Conservation (phyloP, 2,797 vertebrate genomes). For the Allobates femoralis region DNA sequence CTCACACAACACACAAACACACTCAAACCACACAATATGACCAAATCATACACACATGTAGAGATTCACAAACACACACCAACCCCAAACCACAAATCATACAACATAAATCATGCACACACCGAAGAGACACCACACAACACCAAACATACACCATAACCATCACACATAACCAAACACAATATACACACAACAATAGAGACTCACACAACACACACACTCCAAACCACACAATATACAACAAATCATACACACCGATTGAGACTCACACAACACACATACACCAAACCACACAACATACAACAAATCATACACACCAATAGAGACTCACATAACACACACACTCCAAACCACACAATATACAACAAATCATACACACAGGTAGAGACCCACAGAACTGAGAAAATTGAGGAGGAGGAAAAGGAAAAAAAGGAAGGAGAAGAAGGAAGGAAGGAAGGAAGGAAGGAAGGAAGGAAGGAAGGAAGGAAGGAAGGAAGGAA, state of each 20-base stretch:
- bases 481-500: not conserved
- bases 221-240: not conserved
- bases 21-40: too few species aligned
- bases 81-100: not conserved
- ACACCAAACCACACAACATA: not conserved
- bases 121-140: not conserved
- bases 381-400: too few species aligned
- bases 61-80: not conserved
- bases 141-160: not conserved
- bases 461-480: too few species aligned
- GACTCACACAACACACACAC: not conserved
- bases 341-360: not conserved
- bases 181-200: not conserved
- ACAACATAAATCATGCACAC: not conserved
- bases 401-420: too few species aligned
- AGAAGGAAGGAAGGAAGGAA: too few species aligned
- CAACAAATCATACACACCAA: not conserved
- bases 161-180: too few species aligned
- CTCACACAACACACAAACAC: too few species aligned
- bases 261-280: not conserved
- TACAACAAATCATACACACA: not conserved
- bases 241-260: not conserved
- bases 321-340: not conserved
- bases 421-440: too few species aligned
- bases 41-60: too few species aligned